Evolutionary conservation across 2,888 invertebrate species (phyloP), one percentile per base, ranked within the genome.

Genomic region (Acrobasis consociella): DNA sequence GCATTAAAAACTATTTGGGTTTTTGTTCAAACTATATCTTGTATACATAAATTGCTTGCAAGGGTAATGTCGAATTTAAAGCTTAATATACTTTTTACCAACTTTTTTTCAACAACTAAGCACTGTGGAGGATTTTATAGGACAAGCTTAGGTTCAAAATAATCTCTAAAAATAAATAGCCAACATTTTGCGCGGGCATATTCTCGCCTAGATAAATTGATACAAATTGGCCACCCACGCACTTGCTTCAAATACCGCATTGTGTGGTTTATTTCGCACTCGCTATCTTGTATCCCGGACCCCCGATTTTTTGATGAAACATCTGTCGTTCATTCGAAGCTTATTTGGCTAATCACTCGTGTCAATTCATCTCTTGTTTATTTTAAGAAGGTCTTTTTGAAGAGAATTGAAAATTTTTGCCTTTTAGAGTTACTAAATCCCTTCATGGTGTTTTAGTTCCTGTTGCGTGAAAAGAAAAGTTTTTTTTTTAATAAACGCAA

Each of bases 161-260:
- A n/a, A 46, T 11, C 5, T 9, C 55, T 39, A 55, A 39, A 56
- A 56, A 42, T 56, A 56, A 13, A 39, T 13, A 56, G n/a, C n/a
- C n/a, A n/a, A 16, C 22, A 42, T 22, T 46, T 56, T 38, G 39
- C 39, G 55, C 38, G 39, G 42, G 13, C 42, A 56, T 56, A 56
- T 17, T 42, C 13, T 31, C 39, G 56, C 39, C 17, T 38, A 42
- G 56, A 42, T 56, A 56, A 56, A 56, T 60, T 60, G 51, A 22
- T 2, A 39, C 22, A 51, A 60, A 60, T 60, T 60, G 42, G 22
- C 38, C 60, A 39, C 60, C 59, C 17, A 60, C 60, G 1, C 60
- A 9, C 50, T 50, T 22, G 49, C 38, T 50, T 38, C 58, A 59
- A 49, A 59, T 59, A 8, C 58, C n/a, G 37, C 31, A 9, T 22